Evolutionary conservation across 2,888 invertebrate species (phyloP), one percentile per base, ranked within the genome.

Genomic region (Torymus texanus): DNA sequence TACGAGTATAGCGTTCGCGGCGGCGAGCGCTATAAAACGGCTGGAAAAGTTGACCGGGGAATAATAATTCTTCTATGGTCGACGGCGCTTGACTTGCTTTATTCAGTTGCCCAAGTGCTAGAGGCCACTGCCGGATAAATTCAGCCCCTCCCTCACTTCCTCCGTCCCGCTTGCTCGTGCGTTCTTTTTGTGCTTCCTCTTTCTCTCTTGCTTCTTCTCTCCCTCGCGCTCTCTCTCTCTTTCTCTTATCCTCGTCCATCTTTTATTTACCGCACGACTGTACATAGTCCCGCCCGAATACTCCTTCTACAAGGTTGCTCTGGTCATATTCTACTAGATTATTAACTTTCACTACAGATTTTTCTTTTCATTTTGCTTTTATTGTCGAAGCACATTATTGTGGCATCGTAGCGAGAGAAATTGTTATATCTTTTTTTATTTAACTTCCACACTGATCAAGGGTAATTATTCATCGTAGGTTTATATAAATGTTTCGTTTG

Each of bases 11-110:
- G 50, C 56, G 16, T 55, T 13, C 16, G 4, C 12, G 14, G 24
- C 16, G n/a, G 62, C 56, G 29, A 63, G 56, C 56, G 41, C 41
- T 12, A 56, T 74, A 53, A 74, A 74, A 62, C 62, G 62, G 55
- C 24, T 29, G 63, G 41, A 55, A 63, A 74, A 74, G 56, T 74
- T 63, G 63, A 41, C 65, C 29, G 8, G 56, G 18, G 65, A 74
- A 65, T 65, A 74, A 73, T 74, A 74, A 56, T 65, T 50, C 65
- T 74, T 56, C 65, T 50, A 41, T 41, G 65, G 5, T 63, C 50
- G 41, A 8, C 29, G 18, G 21, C 63, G 13, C 50, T 74, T 50
- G 58, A 18, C 50, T 56, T 63, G 21, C 50, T 74, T 74, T 74
- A 74, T 56, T 74, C 65, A 55, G 29, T 65, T 14, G 62, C 5